Percentiles rank a stretch among this genome's conserved stretches.
Evolutionary conservation across 2,797 vertebrate species (phyloP).

Genomic region (Chelonia mydas): DNA sequence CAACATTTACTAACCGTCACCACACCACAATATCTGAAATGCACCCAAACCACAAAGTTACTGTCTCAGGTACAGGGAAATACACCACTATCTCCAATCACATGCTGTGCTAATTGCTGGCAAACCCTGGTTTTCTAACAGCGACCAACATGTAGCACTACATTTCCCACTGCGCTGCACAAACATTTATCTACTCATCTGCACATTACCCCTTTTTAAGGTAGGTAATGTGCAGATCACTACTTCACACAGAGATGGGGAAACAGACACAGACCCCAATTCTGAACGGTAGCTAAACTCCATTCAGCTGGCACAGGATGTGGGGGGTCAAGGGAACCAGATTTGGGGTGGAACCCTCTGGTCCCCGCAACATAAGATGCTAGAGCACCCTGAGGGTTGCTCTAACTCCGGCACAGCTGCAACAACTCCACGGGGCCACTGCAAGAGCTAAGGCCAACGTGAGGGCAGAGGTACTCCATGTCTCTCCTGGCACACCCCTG

Average conservation of each 20-base stretch:
- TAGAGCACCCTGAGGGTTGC: neutral
- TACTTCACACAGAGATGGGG: neutral
- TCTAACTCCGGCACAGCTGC: neutral
- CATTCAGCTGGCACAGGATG: neutral
- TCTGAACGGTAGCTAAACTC: neutral
- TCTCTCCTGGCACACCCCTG: neutral
- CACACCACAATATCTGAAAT: neutral
- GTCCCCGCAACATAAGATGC: neutral
- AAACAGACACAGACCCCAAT: neutral
- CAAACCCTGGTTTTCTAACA: neutral
- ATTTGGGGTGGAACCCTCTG: neutral
- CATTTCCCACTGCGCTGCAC: neutral
- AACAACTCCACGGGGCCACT: neutral
- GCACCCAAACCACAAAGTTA: neutral
- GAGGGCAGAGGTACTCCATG: accelerated
- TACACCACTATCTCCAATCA: neutral
- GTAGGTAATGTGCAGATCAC: neutral
- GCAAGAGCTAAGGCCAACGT: neutral
- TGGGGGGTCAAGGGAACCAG: accelerated
- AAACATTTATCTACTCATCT: neutral
- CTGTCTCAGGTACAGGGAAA: neutral
- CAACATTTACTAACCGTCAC: neutral
- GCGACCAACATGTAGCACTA: neutral
- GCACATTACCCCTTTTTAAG: neutral
- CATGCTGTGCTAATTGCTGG: neutral